Base-by-base conservation (phyloP, 2,797 vertebrate genomes). In the Melanitta fusca region DNA sequence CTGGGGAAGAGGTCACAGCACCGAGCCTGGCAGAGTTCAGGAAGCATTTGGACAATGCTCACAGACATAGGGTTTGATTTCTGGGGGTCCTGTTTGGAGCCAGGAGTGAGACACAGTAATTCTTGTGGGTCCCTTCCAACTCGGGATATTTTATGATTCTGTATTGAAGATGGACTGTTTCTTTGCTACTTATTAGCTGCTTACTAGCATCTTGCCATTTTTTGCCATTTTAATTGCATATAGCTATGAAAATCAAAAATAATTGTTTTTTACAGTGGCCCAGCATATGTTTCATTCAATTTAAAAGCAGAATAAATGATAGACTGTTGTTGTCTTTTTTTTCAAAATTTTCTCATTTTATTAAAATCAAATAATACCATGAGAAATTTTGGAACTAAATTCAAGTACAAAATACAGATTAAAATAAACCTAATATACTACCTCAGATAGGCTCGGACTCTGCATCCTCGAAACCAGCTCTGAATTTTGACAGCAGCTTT, bases 381-480 rank as follows among this genome's bases (percentile, higher is more conserved):
- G 6, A 79, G 56, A 82, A 93, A 57, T 74, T 54, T 32, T 6
- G 11, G 39, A 22, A 62, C 83, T 34, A 68, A 84, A 49, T 53
- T 34, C n/a, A 70, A 49, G 10, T 47, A 5, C 83, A 22, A 87
- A 90, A 66, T 47, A 79, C 3, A n/a, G 20, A 34, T 54, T 66
- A 75, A 65, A 60, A 71, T 4, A 85, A 7, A 21, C 10, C 64
- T 83, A 62, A 65, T 53, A 68, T 8, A 34, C 51, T 97, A 99
- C 99, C 99, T 98, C 87, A 99, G 95, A 88, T 98, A 98, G 28
- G 98, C 97, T 61, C 98, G 98, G 51, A 99, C 97, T 91, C 95
- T 97, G 88, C 98, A 98, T 85, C 98, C 98, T 97, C 98, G 98
- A 97, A 99, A 98, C 98, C 98, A 99, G 97, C 99, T 98, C 97